Evolutionary conservation across 2,888 invertebrate species (phyloP).

Genomic region (Polydesmus complanatus): DNA sequence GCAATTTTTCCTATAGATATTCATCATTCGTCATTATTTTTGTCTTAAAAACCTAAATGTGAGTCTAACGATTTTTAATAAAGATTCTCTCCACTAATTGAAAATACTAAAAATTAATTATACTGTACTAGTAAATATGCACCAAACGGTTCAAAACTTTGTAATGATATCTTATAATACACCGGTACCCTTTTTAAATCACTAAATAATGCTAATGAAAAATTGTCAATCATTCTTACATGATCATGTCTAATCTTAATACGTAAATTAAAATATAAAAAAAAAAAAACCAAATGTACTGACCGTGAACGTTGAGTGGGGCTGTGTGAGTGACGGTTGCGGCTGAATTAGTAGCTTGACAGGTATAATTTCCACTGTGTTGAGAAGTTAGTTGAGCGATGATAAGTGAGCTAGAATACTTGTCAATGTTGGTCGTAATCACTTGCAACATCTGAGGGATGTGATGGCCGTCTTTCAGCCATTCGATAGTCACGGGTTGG

Average conservation of each 20-base stretch:
- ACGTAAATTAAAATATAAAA: neutral
- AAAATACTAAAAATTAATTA: no score
- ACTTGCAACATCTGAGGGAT: conserved; percentile 15
- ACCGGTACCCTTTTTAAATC: no score
- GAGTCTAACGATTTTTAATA: no score
- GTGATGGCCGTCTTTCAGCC: conserved; percentile 38
- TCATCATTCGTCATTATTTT: no score
- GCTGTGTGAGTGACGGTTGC: conserved; percentile 14
- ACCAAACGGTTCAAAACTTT: no score
- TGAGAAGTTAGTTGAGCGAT: conserved; percentile 13
- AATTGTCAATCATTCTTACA: neutral
- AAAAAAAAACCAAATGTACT: neutral
- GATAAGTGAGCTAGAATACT: conserved; percentile 15
- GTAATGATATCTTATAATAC: no score
- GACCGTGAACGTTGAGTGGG: conserved; percentile 16
- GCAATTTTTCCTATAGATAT: no score
- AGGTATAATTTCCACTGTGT: conserved; percentile 17
- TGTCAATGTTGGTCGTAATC: conserved; percentile 11
- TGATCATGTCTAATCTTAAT: neutral
- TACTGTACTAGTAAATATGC: no score
- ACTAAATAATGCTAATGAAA: no score
- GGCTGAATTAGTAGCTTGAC: conserved; percentile 15
- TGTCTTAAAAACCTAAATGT: no score
- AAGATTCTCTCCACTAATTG: no score
- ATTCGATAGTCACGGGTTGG: conserved; percentile 27